Base-by-base conservation (phyloP, 2,797 vertebrate genomes). In the Telmatherina bonti region DNA sequence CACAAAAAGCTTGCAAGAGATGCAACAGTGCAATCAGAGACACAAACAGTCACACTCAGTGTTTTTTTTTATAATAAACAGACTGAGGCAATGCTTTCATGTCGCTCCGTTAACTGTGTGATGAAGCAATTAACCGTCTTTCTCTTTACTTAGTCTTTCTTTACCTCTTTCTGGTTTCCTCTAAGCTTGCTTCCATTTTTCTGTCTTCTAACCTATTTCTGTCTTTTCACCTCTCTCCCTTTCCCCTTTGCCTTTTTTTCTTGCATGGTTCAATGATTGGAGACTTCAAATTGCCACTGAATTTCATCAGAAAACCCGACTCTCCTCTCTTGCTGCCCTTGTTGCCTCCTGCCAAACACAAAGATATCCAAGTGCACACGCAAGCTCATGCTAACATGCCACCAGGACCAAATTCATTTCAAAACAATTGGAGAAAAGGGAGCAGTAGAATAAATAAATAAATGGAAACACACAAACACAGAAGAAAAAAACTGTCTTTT, bases 21-120 rank as follows among this genome's bases (percentile, higher is more conserved):
- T 75, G 83, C 82, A 79, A 65, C 56, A 58, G 70, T 55, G 82
- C 75, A 84, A 88, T 87, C 89, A 84, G 45, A 82, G 35, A 77
- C 72, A 74, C 76, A 80, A 62, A 81, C 74, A 82, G 74, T 69
- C 72, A 62, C 38, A 41, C 38, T 62, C 52, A 35, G 27, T 35
- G n/a, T 11, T 45, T 57, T n/a, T 63, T 88, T 86, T 88, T 83
- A 82, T 78, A 83, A 80, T 85, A 91, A 91, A 90, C 78, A 92
- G 89, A 88, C 88, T 18, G 68, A 79, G 88, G 92, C 89, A 20
- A 86, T 72, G 82, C 93, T 94, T 95, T 95, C 91, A 94, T 93
- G 93, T 93, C 69, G 87, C 82, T 84, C 77, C 76, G 79, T 85
- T 85, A 82, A 85, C 81, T 76, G 82, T 71, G 84, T 81, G 79